Evolutionary conservation across 92 coral and sea anemone genomes (phyloP).

Genomic region (Epizoanthus stellaris): DNA sequence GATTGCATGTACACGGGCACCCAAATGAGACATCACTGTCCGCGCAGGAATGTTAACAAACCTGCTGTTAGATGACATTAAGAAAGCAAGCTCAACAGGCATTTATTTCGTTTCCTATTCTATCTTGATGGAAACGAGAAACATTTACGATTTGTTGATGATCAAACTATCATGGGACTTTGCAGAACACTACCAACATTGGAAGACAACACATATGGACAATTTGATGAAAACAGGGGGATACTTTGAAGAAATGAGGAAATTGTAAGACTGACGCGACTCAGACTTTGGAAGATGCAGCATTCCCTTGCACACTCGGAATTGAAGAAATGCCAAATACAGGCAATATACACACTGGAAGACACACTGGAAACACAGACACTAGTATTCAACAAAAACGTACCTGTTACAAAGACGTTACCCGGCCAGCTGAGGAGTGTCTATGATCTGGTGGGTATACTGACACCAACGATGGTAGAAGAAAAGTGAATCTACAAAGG

Average conservation of each 20-base stretch:
- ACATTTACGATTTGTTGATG: too few species aligned
- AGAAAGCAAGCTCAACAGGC: slow-evolving; percentile 19
- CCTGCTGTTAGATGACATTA: too few species aligned
- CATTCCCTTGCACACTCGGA: neutral
- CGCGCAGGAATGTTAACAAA: too few species aligned
- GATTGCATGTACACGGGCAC: slow-evolving; percentile 56
- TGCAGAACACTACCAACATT: too few species aligned
- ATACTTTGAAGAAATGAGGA: neutral
- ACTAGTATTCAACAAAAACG: neutral
- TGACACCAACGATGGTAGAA: slow-evolving; percentile 41
- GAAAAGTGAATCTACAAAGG: slow-evolving; percentile 42
- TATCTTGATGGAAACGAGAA: neutral
- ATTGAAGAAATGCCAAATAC: slow-evolving; percentile 24
- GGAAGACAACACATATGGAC: too few species aligned
- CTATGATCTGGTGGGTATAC: slow-evolving; percentile 45
- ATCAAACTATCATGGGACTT: too few species aligned
- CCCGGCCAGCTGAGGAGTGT: slow-evolving; percentile 40
- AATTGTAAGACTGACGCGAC: slow-evolving; percentile 13
- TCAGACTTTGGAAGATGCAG: neutral
- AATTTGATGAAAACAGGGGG: too few species aligned
- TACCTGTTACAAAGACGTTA: slow-evolving; percentile 39
- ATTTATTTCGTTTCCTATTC: slow-evolving; percentile 34
- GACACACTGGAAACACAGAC: slow-evolving; percentile 29
- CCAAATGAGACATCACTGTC: slow-evolving; percentile 1
- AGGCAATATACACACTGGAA: neutral